These are phyloP conservation scores for Adoxophyes honmai DNA, from an alignment of 1,140 invertebrate genomes.

Conservation along the genomic window DNA sequence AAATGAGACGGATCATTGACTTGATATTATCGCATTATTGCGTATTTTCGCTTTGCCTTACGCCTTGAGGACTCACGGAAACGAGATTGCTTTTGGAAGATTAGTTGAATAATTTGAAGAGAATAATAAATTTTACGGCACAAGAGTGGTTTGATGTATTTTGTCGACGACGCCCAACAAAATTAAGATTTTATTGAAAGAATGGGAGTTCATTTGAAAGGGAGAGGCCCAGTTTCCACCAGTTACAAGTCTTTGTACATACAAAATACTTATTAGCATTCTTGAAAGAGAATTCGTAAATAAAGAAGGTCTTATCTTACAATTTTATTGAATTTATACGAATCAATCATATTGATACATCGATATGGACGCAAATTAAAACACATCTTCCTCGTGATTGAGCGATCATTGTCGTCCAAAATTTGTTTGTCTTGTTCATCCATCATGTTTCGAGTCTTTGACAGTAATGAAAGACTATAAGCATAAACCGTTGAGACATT, in stretches of 20 bases:
- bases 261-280: too few species aligned
- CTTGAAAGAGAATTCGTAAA: too few species aligned
- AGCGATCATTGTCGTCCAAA: too few species aligned
- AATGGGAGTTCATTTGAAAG: not conserved
- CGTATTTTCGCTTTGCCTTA: conserved; percentile 17
- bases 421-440: too few species aligned
- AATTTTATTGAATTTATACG: too few species aligned
- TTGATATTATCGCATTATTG: conserved; percentile 20
- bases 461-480: not conserved
- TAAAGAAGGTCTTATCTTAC: too few species aligned
- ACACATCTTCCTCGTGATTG: too few species aligned
- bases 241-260: too few species aligned
- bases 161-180: not conserved
- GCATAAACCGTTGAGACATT: conserved; percentile 15
- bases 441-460: too few species aligned
- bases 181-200: not conserved
- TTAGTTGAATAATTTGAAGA: conserved; percentile 13
- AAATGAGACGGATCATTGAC: conserved; percentile 23
- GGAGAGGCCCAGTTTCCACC: not conserved
- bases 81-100: conserved; percentile 15
- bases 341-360: too few species aligned
- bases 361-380: too few species aligned
- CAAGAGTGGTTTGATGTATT: not conserved
- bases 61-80: conserved; percentile 13
- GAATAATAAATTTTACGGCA: conserved; percentile 8